Base-by-base conservation (phyloP, 1,140 invertebrate species). In the Drosophila tropicalis region DNA sequence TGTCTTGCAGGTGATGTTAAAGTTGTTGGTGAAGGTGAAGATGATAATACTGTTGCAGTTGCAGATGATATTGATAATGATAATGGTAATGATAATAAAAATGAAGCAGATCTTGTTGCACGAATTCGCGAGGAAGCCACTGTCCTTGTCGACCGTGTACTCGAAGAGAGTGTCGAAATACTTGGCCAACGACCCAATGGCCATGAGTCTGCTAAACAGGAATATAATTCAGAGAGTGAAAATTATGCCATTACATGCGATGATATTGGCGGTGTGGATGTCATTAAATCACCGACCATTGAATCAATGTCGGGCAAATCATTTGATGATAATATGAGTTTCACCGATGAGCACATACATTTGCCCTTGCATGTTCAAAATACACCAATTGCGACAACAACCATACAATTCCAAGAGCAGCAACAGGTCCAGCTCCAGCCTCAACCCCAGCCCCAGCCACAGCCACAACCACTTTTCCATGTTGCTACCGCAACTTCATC, bases 301-400 rank as follows among this genome's bases (percentile, higher is more conserved):
- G 91, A 92, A 76, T 92, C 91, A 60, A 91, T 92, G 90, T 92
- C 91, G 34, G 91, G 91, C 62, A 92, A 91, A 91, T 92, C 91
- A 66, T 92, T 92, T 66, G 91, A 92, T 76, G 91, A 92, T 78
- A 91, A 91, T 82, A 84, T 91, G 75, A 91, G 87, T 78, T 91
- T 91, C 66, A 91, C 86, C 62, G 90, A 91, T 51, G 90, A 91
- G 74, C 90, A 90, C 36, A 89, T 79, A 73, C 67, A 75, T 70
- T 80, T 90, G 74, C 84, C 81, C 64, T 82, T 90, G 75, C 90
- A 90, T 81, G 77, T 36, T 44, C 80, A 82, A 71, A 71, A 72
- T 65, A 72, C 54, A 58, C 44, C 71, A 57, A 66, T 75, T 54
- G 56, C 61, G 44, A 64, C 70, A 54, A 81, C 78, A 69, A 76